Evolutionary conservation across 64 coral and sea anemone genomes (phyloP).

Genomic region (Pocillopora verrucosa): DNA sequence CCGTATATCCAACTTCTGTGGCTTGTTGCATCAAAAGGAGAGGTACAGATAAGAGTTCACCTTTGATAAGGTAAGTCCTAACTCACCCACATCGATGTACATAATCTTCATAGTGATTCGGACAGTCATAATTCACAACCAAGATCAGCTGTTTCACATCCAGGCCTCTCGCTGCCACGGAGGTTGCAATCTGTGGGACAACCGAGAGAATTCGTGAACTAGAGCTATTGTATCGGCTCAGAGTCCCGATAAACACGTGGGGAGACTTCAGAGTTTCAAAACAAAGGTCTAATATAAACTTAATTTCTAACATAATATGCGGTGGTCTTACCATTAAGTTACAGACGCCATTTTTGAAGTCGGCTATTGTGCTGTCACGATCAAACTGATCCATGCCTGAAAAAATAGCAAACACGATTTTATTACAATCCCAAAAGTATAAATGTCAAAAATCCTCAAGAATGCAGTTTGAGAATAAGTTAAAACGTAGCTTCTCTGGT

Average conservation of each 20-base stretch:
- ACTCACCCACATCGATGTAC: conserved; percentile 95
- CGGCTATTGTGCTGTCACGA: conserved; percentile 95
- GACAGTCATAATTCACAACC: conserved; percentile 96
- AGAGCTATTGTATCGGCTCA: too few species aligned
- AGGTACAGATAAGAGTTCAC: too few species aligned
- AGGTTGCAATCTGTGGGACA: conserved; percentile 84
- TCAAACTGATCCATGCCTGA: conserved; percentile 99
- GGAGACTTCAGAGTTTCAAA: too few species aligned
- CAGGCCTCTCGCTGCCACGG: conserved; percentile 93
- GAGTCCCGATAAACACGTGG: too few species aligned
- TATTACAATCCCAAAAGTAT: background rate
- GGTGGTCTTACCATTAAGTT: conserved; percentile 92
- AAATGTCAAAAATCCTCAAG: too few species aligned
- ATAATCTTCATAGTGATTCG: conserved; percentile 99
- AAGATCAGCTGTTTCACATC: conserved; percentile 94
- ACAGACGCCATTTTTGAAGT: conserved; percentile 95
- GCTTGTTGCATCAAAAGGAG: too few species aligned
- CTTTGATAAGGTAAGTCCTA: too few species aligned
- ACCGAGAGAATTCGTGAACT: background rate
- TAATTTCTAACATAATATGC: too few species aligned
- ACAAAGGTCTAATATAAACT: too few species aligned
- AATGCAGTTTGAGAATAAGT: too few species aligned
- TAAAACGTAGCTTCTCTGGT: too few species aligned
- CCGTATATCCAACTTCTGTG: background rate
- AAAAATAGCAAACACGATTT: background rate